Base-by-base conservation (phyloP, 2,113 vertebrate genomes). In the Brachypodius melanocephalos region DNA sequence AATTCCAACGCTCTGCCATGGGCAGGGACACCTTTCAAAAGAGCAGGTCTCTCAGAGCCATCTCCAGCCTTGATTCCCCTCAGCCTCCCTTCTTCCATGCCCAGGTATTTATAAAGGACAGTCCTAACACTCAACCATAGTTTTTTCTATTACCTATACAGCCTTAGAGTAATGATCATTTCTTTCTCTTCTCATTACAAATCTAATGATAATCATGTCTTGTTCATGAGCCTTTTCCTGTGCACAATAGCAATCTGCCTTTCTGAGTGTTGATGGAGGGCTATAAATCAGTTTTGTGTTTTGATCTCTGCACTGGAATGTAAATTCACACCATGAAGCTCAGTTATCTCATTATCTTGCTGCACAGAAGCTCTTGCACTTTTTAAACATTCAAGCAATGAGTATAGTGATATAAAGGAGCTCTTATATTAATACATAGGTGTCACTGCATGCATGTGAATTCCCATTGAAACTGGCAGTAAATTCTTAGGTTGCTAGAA, bases 71-170 rank as follows among this genome's bases (percentile, higher is more conserved):
- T 12, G 45, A 12, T 59, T 73, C 12, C 38, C 67, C 26, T 81
- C 86, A 66, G 59, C 51, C 36, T 66, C 52, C 17, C 18, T 67
- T 67, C n/a, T 74, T 11, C 45, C 34, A 10, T 28, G 9, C 22
- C 26, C 42, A 57, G 8, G 6, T 61, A 11, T 40, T 48, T 49
- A 5, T 28, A 40, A 58, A 52, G 42, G 34, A 49, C 29, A 57
- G 5, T 21, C 34, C 38, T 54, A n/a, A 45, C 6, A 24, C 10
- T 38, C 5, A 46, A 3, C 14, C 25, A 2, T 4, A 8, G 0
- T 32, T 74, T 71, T 66, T 34, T 38, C 18, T 59, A 5, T 42
- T 20, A 36, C 14, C 29, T 46, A 1, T 11, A 19, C 17, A 73
- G 54, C 16, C 25, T 46, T 34, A 88, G 20, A 5, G 10, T 57